Evolutionary conservation across 2,888 invertebrate genomes (phyloP).

Genomic region (Strigamia transsilvanica): DNA sequence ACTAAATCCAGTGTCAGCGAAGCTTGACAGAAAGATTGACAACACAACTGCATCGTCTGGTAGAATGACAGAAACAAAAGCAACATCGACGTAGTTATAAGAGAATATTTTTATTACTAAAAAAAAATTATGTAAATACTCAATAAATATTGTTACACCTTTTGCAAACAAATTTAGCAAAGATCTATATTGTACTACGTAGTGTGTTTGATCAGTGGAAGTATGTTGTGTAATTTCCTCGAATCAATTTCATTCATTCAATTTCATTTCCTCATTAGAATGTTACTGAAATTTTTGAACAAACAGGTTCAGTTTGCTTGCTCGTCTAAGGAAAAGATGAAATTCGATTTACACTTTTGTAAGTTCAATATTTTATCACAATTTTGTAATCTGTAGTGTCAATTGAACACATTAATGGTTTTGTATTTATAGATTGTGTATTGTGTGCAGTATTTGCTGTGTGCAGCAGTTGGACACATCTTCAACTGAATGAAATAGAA

Average conservation of each 20-base stretch:
- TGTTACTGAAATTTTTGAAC: not conserved
- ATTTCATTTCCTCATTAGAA: constrained; percentile 6
- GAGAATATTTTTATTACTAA: not conserved
- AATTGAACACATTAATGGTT: not conserved
- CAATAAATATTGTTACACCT: not conserved
- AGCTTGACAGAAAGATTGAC: not conserved
- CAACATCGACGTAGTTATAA: not conserved
- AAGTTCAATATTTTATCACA: not conserved
- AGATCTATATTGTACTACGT: no score
- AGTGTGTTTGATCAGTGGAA: not conserved
- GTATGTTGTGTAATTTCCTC: not conserved
- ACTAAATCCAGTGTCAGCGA: not conserved
- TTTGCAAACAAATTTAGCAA: no score
- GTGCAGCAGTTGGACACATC: not conserved
- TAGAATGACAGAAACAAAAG: not conserved
- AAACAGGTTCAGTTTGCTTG: not conserved
- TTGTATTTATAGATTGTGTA: not conserved
- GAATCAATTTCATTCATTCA: not conserved
- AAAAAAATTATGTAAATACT: not conserved
- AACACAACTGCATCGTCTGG: not conserved
- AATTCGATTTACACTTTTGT: not conserved
- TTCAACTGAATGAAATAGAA: not conserved
- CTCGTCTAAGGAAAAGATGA: not conserved
- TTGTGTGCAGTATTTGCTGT: not conserved
- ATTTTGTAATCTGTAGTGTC: no score